Evolutionary conservation across 1,140 invertebrate species (phyloP), one percentile per base, ranked within the genome.

Genomic region (Bombus breviceps): DNA sequence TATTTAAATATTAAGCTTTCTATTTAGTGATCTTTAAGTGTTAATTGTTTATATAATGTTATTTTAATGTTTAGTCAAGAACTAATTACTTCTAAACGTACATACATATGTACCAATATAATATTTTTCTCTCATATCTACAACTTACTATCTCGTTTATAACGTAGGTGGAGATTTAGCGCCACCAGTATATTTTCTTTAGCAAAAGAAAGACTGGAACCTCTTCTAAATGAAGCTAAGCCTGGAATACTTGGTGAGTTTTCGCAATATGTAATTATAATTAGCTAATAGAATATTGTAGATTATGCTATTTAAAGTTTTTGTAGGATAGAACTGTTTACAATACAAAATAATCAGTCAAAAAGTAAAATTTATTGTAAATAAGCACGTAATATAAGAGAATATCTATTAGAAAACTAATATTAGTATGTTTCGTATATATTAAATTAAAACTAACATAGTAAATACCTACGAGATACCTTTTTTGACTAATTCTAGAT

Each of bases 111-210:
- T 53, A 53, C 22, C 47, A 22, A 53, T 22, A 53, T 53, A 53
- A 53, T 22, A 22, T 71, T 62, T 4, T 25, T 22, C 12, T 37
- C 6, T 57, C 25, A 12, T 6, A 66, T 75, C 15, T 10, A 10
- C 32, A 64, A 64, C 66, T 39, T 32, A 74, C 64, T 62, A 34
- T 57, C 5, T 37, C 5, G 22, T 75, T 73, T 13, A 72, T 86
- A 53, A 93, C 91, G 0, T 89, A 96, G 96, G 96, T 96, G 96
- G 95, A 94, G 95, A 66, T 96, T 96, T 82, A 95, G 95, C 84
- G 94, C 96, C n/a, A 91, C 91, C 28, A 95, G 93, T 76, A 95
- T 96, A 83, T 96, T 96, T 89, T 94, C 94, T 47, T 87, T 96
- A 43, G 92, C 96, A 1, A 96, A 96, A 86, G 95, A 95, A 87